Base-by-base conservation (phyloP, 2,113 vertebrate species). In the Motacilla tschutschensis region DNA sequence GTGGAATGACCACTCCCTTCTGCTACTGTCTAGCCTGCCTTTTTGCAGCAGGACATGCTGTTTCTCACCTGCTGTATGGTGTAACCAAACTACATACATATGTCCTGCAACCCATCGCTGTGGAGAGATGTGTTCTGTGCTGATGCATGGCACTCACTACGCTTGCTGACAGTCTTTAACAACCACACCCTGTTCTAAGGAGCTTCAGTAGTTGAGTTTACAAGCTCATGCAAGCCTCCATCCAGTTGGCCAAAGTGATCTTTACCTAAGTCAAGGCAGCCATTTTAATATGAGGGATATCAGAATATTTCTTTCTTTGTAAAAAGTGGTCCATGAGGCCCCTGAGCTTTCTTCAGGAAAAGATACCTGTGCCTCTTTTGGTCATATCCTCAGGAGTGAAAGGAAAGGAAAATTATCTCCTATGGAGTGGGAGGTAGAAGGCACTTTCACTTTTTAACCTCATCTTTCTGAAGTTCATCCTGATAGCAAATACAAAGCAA, bases 141-240 rank as follows among this genome's bases (percentile, higher is more conserved):
- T 66, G 25, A 11, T 17, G 33, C 10, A 9, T 0, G 1, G 8
- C 18, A 8, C 14, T 26, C 4, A 2, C 7, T 38, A 3, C 5
- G 1, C 8, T 47, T 38, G 24, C 7, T 46, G 33, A 17, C 6
- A 43, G 28, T 8, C 55, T 51, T 57, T 47, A 28, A 35, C 13
- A 43, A 10, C 14, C 10, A 31, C 12, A n/a, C 31, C 8, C 4
- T 70, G 10, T 3, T 57, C 40, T 21, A 54, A 43, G 31, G 15
- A 12, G 11, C 12, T 11, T 14, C 11, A 38, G 8, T 6, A 50
- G 8, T 2, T 46, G 14, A 31, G 5, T 77, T 84, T 65, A 46
- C 12, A 47, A 70, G 38, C 12, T 75, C 15, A 8, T n/a, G 7
- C 28, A 78, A n/a, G 5, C 4, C 12, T 46, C 33, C 4, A 79